Percentiles rank a stretch among this genome's conserved stretches.
phyloP scores from a whole-genome alignment of 2,797 vertebrate species.

The Pseudochirops corinnae region DNA sequence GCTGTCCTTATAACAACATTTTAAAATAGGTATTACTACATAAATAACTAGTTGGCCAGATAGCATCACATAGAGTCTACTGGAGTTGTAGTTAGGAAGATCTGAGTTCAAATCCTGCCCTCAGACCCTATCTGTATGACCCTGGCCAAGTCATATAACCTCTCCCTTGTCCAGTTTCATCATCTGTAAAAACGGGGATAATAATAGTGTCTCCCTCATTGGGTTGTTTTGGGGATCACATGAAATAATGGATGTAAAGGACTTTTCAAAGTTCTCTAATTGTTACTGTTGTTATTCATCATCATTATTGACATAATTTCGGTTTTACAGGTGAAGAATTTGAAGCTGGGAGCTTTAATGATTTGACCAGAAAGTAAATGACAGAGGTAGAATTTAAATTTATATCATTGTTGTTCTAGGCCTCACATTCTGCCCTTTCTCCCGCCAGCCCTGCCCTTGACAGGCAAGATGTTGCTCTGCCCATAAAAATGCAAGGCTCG shows the following conservation, averaged over 20 bases:
- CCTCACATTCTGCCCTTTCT: not conserved
- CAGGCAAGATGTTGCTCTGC: not conserved
- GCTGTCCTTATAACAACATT: not conserved
- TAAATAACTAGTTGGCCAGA: not conserved
- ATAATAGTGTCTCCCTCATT: not conserved
- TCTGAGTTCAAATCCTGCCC: not conserved
- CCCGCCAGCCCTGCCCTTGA: not conserved
- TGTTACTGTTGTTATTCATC: not conserved
- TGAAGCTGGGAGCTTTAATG: not conserved
- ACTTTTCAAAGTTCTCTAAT: not conserved
- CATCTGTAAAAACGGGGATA: not conserved
- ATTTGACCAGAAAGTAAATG: not conserved
- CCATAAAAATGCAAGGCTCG: not conserved
- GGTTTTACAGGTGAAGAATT: not conserved
- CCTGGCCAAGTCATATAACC: not conserved
- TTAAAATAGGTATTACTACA: not conserved
- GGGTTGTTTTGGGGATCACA: not conserved
- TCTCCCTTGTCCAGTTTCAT: not conserved
- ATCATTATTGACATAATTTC: not conserved
- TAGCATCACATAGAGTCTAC: not conserved
- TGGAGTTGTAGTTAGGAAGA: not conserved
- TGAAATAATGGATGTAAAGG: not conserved
- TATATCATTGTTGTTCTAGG: not conserved
- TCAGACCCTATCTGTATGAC: not conserved
- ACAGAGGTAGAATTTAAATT: not conserved